phyloP scores from a whole-genome alignment of 2,113 vertebrate genomes.

The Oreochromis tanganicae region DNA sequence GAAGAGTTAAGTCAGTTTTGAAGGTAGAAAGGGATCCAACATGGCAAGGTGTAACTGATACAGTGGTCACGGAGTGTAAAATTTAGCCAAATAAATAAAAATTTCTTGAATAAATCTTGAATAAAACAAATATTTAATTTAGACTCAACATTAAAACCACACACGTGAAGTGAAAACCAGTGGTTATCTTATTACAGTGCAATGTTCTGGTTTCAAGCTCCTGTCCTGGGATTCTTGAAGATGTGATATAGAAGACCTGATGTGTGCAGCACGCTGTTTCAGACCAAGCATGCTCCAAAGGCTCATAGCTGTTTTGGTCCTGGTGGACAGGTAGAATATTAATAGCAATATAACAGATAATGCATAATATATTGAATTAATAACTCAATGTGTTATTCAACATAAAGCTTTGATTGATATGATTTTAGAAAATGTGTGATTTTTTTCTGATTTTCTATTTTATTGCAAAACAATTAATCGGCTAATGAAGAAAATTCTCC shows the following conservation, averaged over 20 bases:
- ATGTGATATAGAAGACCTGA: not conserved
- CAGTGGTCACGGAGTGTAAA: not conserved
- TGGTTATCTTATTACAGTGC: not conserved
- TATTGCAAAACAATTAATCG: not conserved
- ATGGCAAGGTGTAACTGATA: fast-evolving
- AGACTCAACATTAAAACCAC: not conserved
- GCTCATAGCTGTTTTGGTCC: not conserved
- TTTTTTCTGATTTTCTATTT: not conserved
- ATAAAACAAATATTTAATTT: not conserved
- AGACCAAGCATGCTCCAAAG: not conserved
- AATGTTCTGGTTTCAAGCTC: not conserved
- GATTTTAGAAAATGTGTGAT: not conserved
- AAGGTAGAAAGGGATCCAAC: not conserved
- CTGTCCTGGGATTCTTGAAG: not conserved
- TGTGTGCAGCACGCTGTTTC: not conserved
- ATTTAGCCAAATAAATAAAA: not conserved
- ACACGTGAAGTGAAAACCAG: not conserved
- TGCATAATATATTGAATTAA: not conserved
- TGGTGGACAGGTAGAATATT: not conserved
- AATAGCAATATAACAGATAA: not conserved
- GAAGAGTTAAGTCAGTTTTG: not conserved
- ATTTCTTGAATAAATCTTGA: not conserved
- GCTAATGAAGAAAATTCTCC: not conserved
- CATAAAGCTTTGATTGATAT: not conserved
- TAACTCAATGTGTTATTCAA: not conserved